These are phyloP conservation scores for Callorhinus ursinus DNA, from an alignment of 2,113 vertebrate species.

Conservation along the genomic window DNA sequence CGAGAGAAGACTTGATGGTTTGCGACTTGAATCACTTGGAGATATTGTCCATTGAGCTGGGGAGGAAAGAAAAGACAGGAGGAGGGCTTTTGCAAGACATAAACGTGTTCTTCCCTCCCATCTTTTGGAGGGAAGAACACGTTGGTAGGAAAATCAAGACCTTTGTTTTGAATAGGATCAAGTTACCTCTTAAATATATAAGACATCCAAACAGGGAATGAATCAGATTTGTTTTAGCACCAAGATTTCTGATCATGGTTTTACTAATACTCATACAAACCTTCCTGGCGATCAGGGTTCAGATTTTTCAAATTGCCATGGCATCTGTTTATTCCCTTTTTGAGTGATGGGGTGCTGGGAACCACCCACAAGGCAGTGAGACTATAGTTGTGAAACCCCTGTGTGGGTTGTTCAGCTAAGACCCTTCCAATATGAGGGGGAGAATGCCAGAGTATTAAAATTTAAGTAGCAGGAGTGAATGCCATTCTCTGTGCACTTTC, in stretches of 20 bases:
- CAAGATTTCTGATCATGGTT: not conserved
- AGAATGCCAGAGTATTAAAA: not conserved
- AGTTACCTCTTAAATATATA: not conserved
- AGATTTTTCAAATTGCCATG: not conserved
- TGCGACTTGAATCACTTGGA: not conserved
- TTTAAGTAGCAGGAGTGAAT: too few species aligned
- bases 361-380: not conserved
- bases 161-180: not conserved
- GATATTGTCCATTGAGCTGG: not conserved
- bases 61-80: not conserved
- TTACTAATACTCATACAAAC: not conserved
- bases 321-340: not conserved
- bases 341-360: not conserved
- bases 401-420: not conserved
- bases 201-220: not conserved
- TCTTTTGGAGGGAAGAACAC: not conserved
- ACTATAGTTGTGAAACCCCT: not conserved
- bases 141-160: not conserved
- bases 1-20: not conserved
- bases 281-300: not conserved
- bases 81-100: not conserved
- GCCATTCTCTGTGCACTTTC: not conserved
- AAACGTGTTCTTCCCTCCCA: not conserved
- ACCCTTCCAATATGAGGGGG: rapidly evolving
- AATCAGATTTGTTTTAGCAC: not conserved